Evolutionary conservation across 2,888 invertebrate genomes (phyloP).

Genomic region (Chrysopilus asiliformis): DNA sequence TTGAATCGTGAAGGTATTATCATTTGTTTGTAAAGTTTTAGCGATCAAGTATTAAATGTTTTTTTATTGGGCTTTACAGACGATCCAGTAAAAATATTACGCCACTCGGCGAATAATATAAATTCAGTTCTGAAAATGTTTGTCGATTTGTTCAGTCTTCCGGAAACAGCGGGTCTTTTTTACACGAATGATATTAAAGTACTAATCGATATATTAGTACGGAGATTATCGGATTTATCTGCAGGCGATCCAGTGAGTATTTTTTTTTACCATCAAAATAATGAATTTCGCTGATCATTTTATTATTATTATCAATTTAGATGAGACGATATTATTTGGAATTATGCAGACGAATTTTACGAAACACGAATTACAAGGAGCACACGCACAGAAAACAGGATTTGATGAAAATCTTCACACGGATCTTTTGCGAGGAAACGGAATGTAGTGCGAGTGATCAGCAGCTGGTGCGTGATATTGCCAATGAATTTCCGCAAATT

Average conservation of each 20-base stretch:
- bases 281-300: slow-evolving; percentile 2
- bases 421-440: slow-evolving; percentile 74
- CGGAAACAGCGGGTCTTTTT: slow-evolving; percentile 70
- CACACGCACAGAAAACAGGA: slow-evolving; percentile 71
- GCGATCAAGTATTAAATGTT: neutral
- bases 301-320: slow-evolving; percentile 35
- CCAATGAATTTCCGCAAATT: slow-evolving; percentile 71
- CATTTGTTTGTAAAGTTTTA: slow-evolving; percentile 4
- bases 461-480: slow-evolving; percentile 62
- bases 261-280: too few species aligned
- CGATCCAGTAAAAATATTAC: slow-evolving; percentile 75
- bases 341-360: slow-evolving; percentile 64
- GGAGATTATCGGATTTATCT: slow-evolving; percentile 80
- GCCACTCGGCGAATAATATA: slow-evolving; percentile 63
- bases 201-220: slow-evolving; percentile 80
- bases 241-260: slow-evolving; percentile 64
- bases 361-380: slow-evolving; percentile 67
- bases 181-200: slow-evolving; percentile 94
- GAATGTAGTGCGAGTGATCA: slow-evolving; percentile 63
- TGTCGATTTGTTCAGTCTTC: slow-evolving; percentile 68
- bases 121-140: slow-evolving; percentile 83
- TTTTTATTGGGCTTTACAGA: slow-evolving; percentile 40
- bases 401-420: slow-evolving; percentile 68
- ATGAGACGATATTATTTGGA: slow-evolving; percentile 65
- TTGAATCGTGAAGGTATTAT: slow-evolving; percentile 76